Percentiles rank a stretch among this genome's conserved stretches.
phyloP scores from a whole-genome alignment of 2,113 vertebrate genomes.

The Sitta europaea region DNA sequence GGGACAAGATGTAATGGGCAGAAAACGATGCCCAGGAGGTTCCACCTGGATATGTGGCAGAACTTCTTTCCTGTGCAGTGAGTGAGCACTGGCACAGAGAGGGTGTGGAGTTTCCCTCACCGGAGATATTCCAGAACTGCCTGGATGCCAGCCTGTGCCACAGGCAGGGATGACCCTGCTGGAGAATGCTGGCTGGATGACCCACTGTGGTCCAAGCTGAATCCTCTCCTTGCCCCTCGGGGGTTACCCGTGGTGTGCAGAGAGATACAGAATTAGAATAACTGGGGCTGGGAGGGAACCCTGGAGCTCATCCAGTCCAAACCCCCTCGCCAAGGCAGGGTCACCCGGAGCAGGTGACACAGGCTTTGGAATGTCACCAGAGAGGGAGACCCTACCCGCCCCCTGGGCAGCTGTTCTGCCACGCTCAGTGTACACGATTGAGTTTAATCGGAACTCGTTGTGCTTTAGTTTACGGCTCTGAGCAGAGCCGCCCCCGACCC shows the following conservation, averaged over 20 bases:
- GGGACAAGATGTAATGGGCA: not conserved
- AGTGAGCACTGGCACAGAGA: not conserved
- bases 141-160: not conserved
- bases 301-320: not conserved
- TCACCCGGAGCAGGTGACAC: not conserved
- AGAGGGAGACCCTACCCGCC: too few species aligned
- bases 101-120: too few species aligned
- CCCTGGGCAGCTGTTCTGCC: not conserved
- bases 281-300: not conserved
- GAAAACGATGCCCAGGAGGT: not conserved
- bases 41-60: not conserved
- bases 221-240: fast-evolving
- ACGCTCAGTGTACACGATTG: not conserved
- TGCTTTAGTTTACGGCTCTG: not conserved
- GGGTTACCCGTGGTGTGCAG: fast-evolving
- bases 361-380: not conserved
- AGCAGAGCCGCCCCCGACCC: not conserved
- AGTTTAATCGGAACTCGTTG: not conserved
- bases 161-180: not conserved
- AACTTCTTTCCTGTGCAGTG: not conserved
- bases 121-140: not conserved
- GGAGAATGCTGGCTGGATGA: not conserved
- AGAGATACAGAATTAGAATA: fast-evolving
- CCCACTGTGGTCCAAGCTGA: not conserved
- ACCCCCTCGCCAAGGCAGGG: not conserved